Evolutionary conservation across 2,888 invertebrate species (phyloP).

Genomic region (Xestoiulus laeticollis): DNA sequence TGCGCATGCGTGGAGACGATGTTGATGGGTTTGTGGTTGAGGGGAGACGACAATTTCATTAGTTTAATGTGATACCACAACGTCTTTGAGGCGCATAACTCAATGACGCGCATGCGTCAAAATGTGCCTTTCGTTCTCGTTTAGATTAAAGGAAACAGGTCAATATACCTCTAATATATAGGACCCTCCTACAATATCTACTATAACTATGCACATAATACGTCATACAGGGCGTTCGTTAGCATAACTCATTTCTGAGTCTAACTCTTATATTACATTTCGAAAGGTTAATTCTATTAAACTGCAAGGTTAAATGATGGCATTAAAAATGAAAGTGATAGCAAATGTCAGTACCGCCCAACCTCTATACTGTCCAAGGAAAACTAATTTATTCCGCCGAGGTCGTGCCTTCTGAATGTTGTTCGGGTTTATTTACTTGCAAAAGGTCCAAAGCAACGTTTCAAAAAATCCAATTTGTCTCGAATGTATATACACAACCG

Average conservation of each 20-base stretch:
- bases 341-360: neutral
- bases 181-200: no score
- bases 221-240: no score
- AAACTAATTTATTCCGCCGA: neutral
- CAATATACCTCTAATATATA: no score
- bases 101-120: no score
- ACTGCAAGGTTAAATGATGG: neutral
- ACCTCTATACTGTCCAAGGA: neutral
- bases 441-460: neutral
- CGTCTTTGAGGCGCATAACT: no score
- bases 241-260: no score
- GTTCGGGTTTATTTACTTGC: neutral
- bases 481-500: neutral
- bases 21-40: no score
- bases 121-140: neutral
- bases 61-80: no score
- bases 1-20: no score
- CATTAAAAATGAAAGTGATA: slow-evolving; percentile 7
- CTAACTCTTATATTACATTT: neutral
- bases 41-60: no score
- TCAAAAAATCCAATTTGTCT: neutral
- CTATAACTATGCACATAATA: no score
- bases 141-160: no score
- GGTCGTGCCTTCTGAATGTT: neutral
- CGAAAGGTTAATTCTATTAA: neutral